Evolutionary conservation across 2,113 vertebrate species (phyloP).

Genomic region (Pelecanoides urinatrix): DNA sequence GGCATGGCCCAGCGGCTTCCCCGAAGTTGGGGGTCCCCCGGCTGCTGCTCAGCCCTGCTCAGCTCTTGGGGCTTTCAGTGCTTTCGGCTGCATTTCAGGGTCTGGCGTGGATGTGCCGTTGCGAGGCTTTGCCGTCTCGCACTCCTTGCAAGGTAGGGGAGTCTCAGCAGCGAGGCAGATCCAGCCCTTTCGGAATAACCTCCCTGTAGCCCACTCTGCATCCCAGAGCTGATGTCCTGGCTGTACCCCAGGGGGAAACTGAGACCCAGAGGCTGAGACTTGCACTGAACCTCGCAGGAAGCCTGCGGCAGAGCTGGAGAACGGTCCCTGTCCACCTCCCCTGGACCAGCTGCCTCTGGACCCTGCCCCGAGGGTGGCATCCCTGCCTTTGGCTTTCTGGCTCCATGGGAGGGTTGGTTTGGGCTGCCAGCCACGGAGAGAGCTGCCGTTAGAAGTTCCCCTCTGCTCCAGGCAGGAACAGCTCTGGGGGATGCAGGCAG

Average conservation of each 20-base stretch:
- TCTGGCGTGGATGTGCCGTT: accelerated
- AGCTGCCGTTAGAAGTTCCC: accelerated
- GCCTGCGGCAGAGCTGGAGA: neutral
- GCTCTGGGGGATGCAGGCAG: neutral
- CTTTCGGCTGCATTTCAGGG: accelerated
- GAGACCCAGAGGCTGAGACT: neutral
- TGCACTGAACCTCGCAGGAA: neutral
- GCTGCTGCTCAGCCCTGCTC: neutral
- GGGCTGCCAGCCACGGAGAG: neutral
- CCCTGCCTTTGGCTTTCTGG: neutral
- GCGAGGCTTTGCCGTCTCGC: accelerated
- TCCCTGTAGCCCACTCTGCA: accelerated
- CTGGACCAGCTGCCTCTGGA: neutral
- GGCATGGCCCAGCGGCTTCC: neutral
- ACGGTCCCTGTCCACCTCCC: accelerated
- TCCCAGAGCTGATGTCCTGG: neutral
- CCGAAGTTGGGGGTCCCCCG: neutral
- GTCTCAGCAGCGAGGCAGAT: neutral
- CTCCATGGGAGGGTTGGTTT: neutral
- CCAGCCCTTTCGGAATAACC: accelerated
- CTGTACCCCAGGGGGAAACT: neutral
- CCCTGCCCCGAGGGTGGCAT: too few species aligned
- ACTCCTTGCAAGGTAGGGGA: accelerated
- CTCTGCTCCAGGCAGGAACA: neutral
- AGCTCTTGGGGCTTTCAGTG: neutral